phyloP scores from a whole-genome alignment of 2,113 vertebrate species.

The Poecile atricapillus region DNA sequence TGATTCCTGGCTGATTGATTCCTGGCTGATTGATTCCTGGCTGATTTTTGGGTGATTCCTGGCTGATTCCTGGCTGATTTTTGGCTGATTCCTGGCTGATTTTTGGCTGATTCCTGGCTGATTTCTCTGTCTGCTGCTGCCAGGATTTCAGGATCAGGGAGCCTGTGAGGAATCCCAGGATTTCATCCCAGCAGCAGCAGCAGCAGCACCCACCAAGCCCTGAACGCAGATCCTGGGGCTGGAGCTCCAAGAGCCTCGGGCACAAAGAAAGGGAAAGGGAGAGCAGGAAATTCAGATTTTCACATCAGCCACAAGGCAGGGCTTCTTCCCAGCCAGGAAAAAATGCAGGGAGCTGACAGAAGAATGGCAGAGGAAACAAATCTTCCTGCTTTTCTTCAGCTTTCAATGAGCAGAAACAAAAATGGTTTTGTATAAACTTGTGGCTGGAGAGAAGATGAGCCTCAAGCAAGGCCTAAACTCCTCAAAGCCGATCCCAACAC shows the following conservation, averaged over 20 bases:
- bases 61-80: too few species aligned
- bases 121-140: background rate
- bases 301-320: background rate
- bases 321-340: background rate
- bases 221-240: background rate
- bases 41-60: too few species aligned
- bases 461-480: background rate
- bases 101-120: too few species aligned
- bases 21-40: too few species aligned
- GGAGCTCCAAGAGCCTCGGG: background rate
- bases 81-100: too few species aligned
- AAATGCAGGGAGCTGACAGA: background rate
- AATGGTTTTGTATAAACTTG: background rate
- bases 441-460: background rate
- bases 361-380: constrained; percentile 2
- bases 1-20: too few species aligned
- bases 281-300: background rate
- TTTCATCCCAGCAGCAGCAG: background rate
- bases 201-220: background rate
- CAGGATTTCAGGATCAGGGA: too few species aligned
- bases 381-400: constrained; percentile 23
- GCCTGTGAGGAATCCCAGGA: background rate
- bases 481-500: background rate
- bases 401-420: background rate
- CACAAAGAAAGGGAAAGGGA: background rate